Evolutionary conservation across 2,888 invertebrate species (phyloP).

Genomic region (Galeopsomyia nigrocyanea): DNA sequence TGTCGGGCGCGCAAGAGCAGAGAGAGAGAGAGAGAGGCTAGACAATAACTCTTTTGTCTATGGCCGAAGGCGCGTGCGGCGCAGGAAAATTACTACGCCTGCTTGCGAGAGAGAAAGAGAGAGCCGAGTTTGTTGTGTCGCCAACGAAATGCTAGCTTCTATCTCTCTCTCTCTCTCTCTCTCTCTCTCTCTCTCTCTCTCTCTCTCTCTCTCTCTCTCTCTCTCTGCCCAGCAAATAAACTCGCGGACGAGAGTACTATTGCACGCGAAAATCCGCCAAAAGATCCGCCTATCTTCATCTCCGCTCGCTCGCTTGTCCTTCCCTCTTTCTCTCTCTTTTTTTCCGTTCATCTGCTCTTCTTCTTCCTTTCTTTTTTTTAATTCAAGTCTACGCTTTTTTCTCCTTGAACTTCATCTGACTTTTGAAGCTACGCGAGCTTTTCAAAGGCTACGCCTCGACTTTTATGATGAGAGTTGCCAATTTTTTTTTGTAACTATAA

Average conservation of each 20-base stretch:
- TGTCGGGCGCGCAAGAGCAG: background rate
- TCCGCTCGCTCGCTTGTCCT: background rate
- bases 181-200: conserved; percentile 17
- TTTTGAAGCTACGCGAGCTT: too few relatives aligned
- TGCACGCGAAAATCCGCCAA: too few relatives aligned
- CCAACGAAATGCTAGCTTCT: conserved; percentile 44
- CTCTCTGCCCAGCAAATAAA: conserved; percentile 22
- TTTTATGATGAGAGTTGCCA: too few relatives aligned
- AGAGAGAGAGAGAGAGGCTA: conserved; percentile 40
- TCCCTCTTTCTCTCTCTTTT: background rate
- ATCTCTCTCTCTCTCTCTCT: conserved; percentile 9
- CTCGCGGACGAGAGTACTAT: conserved; percentile 7
- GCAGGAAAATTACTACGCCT: conserved; percentile 58
- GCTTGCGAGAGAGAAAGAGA: background rate
- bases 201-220: conserved; percentile 6
- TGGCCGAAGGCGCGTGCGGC: conserved; percentile 57
- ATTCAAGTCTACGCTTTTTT: too few relatives aligned
- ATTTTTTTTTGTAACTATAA: too few relatives aligned
- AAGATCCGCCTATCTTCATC: conserved; percentile 17
- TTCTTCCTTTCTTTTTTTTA: too few relatives aligned
- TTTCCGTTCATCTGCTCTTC: too few relatives aligned
- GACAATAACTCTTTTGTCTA: conserved; percentile 63
- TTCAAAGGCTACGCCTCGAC: too few relatives aligned
- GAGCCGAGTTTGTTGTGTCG: conserved; percentile 54
- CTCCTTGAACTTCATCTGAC: too few relatives aligned